A percentile compares a stretch with the other conserved stretches of the same genome.
phyloP scores from a whole-genome alignment of 2,797 vertebrate species.

The Pseudochaenichthys georgianus region DNA sequence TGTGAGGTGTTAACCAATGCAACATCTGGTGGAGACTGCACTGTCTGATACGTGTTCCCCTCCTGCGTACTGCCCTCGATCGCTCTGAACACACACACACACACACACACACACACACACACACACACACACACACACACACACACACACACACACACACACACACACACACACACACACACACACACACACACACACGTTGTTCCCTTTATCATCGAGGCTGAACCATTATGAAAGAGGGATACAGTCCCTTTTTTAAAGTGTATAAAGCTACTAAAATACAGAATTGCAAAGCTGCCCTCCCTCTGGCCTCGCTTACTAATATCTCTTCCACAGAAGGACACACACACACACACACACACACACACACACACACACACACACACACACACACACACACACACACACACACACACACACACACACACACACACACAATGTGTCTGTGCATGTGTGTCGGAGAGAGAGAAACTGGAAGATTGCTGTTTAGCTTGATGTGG shows the following conservation, averaged over 20 bases:
- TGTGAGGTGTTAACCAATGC: not conserved
- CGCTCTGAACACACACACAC: slow-evolving; percentile 46
- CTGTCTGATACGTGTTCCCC: slow-evolving; percentile 65
- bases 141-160: too few relatives aligned
- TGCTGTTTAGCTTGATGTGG: slow-evolving; percentile 44
- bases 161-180: too few relatives aligned
- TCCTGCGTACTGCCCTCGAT: slow-evolving; percentile 68
- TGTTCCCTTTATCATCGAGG: slow-evolving; percentile 8
- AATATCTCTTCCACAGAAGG: slow-evolving; percentile 24
- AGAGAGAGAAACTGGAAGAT: slow-evolving; percentile 12
- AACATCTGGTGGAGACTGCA: slow-evolving; percentile 29
- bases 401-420: too few relatives aligned
- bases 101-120: not conserved
- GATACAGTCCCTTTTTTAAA: not conserved
- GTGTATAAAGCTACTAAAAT: not conserved
- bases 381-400: too few relatives aligned
- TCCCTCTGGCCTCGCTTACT: slow-evolving; percentile 18
- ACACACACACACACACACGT: too few relatives aligned
- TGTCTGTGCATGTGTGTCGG: slow-evolving; percentile 37
- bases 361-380: too few relatives aligned
- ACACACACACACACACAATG: too few relatives aligned
- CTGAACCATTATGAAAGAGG: slow-evolving; percentile 8
- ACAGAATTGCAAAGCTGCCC: not conserved
- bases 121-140: not conserved
- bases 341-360: slow-evolving; percentile 39